Evolutionary conservation across 2,113 vertebrate genomes (phyloP).

Genomic region (Corythaeola cristata): DNA sequence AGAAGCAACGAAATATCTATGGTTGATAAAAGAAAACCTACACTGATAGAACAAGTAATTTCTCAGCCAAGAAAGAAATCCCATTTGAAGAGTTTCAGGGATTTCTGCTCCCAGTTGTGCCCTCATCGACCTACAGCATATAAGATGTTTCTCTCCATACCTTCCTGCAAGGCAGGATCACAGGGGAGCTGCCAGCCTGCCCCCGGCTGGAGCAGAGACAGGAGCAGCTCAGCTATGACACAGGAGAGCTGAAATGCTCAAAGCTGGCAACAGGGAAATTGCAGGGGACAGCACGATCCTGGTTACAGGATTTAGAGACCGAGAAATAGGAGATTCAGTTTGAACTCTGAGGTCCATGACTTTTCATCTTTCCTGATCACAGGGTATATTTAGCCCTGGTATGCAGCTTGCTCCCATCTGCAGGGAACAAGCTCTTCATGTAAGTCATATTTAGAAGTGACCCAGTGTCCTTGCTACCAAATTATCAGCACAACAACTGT

Average conservation of each 20-base stretch:
- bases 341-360: neutral
- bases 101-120: neutral
- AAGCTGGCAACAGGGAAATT: neutral
- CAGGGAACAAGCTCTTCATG: constrained; percentile 42
- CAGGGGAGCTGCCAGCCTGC: neutral
- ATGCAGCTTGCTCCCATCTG: constrained; percentile 46
- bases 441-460: constrained; percentile 63
- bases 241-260: neutral
- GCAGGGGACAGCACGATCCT: neutral
- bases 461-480: constrained; percentile 60
- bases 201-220: neutral
- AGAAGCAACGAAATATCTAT: neutral
- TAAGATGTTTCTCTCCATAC: neutral
- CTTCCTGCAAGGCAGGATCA: neutral
- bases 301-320: neutral
- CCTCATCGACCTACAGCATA: neutral
- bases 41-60: neutral
- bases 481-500: constrained; percentile 63
- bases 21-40: neutral
- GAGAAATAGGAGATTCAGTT: constrained; percentile 3
- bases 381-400: constrained; percentile 57
- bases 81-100: neutral
- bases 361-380: constrained; percentile 60
- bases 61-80: neutral
- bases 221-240: neutral